These are phyloP conservation scores for Aurelia aurita DNA, from an alignment of 30 jellyfish, hydroid and myxozoan species.

Conservation along the genomic window DNA sequence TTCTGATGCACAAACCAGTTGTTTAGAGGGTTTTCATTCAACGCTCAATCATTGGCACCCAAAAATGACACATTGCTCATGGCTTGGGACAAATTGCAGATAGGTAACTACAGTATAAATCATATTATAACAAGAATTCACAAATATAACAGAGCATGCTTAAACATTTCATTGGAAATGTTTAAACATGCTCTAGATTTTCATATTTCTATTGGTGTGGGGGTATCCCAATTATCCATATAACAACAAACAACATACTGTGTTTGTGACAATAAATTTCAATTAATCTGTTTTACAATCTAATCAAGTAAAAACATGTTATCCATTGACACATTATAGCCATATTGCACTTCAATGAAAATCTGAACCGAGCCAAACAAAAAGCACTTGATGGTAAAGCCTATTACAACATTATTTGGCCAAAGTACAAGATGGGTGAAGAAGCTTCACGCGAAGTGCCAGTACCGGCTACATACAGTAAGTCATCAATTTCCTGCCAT, in stretches of 20 bases:
- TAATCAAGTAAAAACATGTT: neutral
- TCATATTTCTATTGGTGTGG: too few species aligned
- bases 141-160: too few species aligned
- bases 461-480: constrained; percentile 24
- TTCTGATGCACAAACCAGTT: constrained; percentile 20
- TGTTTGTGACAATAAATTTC: neutral
- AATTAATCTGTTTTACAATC: neutral
- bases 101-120: neutral
- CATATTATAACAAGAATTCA: neutral
- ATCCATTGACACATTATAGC: constrained; percentile 10
- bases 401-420: constrained; percentile 6
- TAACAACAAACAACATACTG: neutral
- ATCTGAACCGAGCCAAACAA: constrained; percentile 8
- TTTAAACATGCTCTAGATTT: too few species aligned
- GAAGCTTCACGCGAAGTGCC: constrained; percentile 25
- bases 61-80: constrained; percentile 10
- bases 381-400: constrained; percentile 2
- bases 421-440: constrained; percentile 30
- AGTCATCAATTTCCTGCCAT: neutral
- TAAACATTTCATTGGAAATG: too few species aligned
- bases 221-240: too few species aligned
- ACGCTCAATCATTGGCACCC: constrained; percentile 26
- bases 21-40: constrained; percentile 18
- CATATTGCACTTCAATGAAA: constrained; percentile 28
- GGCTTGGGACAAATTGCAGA: constrained; percentile 24